These are phyloP conservation scores for Drosophila bipectinata DNA, from an alignment of 1,140 invertebrate genomes.

Conservation along the genomic window DNA sequence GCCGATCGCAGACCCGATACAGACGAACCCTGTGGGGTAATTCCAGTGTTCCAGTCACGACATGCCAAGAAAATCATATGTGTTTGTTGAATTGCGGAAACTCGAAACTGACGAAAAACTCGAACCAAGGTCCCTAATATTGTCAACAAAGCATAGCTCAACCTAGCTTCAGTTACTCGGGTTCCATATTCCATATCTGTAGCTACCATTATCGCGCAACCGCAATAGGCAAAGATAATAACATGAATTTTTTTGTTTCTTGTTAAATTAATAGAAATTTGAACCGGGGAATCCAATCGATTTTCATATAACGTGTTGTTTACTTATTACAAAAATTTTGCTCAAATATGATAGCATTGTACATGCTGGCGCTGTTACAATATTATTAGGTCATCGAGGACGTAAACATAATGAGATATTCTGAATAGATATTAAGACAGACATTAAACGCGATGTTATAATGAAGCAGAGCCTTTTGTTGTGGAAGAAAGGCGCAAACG, in stretches of 20 bases:
- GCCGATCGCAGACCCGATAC: conserved; percentile 26
- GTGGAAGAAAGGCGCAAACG: conserved; percentile 35
- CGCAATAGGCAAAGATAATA: conserved; percentile 26
- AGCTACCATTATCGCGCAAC: conserved; percentile 14
- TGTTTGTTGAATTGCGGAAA: conserved; percentile 1
- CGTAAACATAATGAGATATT: conserved; percentile 4
- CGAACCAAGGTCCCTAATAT: conserved; percentile 1
- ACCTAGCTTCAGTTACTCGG: conserved; percentile 1
- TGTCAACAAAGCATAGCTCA: background rate
- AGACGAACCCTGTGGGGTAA: conserved; percentile 6
- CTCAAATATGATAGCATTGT: background rate
- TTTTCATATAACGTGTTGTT: background rate
- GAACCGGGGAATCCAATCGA: conserved; percentile 9
- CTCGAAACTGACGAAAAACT: background rate
- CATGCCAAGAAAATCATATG: background rate
- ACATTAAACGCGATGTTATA: conserved; percentile 3
- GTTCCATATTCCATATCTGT: conserved; percentile 42
- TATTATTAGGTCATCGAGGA: conserved; percentile 10
- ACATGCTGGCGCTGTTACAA: conserved; percentile 11
- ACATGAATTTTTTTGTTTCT: conserved; percentile 5
- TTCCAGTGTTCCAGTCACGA: background rate
- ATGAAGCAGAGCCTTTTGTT: conserved; percentile 14
- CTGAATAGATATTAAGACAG: conserved; percentile 10
- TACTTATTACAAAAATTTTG: no score
- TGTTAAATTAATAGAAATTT: conserved; percentile 15